phyloP scores from a whole-genome alignment of 1,140 invertebrate genomes.

The Aricia agestis region DNA sequence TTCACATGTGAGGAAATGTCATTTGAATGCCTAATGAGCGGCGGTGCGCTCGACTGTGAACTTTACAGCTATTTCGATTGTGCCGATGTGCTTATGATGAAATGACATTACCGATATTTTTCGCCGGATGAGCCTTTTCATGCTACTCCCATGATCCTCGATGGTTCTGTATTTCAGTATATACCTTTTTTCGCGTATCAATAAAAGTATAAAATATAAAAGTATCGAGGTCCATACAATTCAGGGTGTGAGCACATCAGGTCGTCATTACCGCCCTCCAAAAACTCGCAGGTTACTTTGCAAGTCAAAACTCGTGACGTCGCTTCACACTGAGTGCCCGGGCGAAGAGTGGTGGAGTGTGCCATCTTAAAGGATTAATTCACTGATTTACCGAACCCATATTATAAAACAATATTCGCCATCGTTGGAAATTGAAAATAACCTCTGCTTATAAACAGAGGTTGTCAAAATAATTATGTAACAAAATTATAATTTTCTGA shows the following conservation, averaged over 20 bases:
- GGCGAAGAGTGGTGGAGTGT: conserved; percentile 29
- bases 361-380: conserved; percentile 23
- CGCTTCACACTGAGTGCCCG: conserved; percentile 35
- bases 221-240: conserved; percentile 36
- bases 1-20: conserved; percentile 51
- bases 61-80: background rate
- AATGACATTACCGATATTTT: background rate
- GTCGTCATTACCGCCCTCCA: conserved; percentile 69
- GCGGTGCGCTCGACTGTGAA: conserved; percentile 32
- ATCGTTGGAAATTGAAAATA: background rate
- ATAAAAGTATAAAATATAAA: background rate
- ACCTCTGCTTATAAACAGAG: too few relatives aligned
- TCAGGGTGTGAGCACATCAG: conserved; percentile 50
- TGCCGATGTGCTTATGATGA: background rate
- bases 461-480: too few relatives aligned
- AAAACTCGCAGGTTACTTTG: conserved; percentile 68
- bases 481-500: too few relatives aligned
- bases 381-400: background rate
- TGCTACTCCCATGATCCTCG: too few relatives aligned
- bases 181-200: too few relatives aligned
- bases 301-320: conserved; percentile 67
- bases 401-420: background rate
- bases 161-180: too few relatives aligned
- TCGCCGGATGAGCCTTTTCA: background rate
- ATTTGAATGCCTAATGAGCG: conserved; percentile 69